Evolutionary conservation across 2,113 vertebrate species (phyloP), one percentile per base, ranked within the genome.

Genomic region (Rhynchomys soricoides): DNA sequence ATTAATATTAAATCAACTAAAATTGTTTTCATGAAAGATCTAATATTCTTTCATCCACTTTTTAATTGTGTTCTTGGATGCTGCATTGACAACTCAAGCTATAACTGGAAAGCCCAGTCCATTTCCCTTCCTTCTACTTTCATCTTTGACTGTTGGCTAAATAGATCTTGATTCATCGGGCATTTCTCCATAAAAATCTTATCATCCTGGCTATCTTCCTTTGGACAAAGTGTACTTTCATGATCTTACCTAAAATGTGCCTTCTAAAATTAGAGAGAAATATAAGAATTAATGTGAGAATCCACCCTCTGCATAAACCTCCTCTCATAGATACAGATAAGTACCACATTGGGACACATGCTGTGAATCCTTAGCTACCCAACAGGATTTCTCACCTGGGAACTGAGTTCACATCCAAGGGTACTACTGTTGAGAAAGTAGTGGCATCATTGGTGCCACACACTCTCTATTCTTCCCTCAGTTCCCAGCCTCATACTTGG

Each of bases 1-100:
- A 74, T 88, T 77, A 94, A 95, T 29, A 92, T 31, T 83, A 79
- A 86, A 90, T 48, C 17, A 86, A 71, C 16, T 83, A 86, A 97
- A 86, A 55, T 74, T 71, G 37, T 77, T 3, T 62, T 95, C 22
- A 87, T 91, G 43, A 34, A 73, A 68, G 10, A 86, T 40, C 7
- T 15, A 40, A 21, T 75, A 50, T 22, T 62, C 31, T 83, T 91
- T 21, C 8, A 93, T 50, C 7, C 5, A 50, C 2, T 88, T 77
- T 34, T 93, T 83, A 86, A 82, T 66, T 90, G 74, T 93, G 55
- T 17, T 26, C 34, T 86, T n/a, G 89, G 71, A 79, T 78, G 55
- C 26, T 85, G 31, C 50, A 77, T 50, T 57, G 40, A 64, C 10
- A 68, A 91, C 7, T 34, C 2, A 83, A 78, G 91, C 71, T 24